These are phyloP conservation scores for Tachypleus tridentatus DNA, from an alignment of 1,140 invertebrate genomes.

Conservation along the genomic window DNA sequence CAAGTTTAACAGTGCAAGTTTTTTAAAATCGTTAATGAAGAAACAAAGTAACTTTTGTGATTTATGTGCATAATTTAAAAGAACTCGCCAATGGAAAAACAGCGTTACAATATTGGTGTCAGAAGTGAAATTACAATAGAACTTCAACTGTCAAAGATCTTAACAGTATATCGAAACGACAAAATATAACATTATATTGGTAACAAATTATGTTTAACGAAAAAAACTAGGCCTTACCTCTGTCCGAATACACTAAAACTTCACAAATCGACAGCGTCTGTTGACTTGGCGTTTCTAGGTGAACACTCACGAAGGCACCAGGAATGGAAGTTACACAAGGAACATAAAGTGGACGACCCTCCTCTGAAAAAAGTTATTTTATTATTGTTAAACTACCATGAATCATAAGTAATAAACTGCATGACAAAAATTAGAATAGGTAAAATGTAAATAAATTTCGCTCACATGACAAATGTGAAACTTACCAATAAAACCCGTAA, in stretches of 20 bases:
- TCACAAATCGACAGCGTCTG: conserved; percentile 78
- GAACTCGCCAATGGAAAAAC: too few relatives aligned
- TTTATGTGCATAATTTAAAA: too few relatives aligned
- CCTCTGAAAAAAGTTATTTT: conserved; percentile 44
- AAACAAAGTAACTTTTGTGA: too few relatives aligned
- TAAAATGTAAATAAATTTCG: too few relatives aligned
- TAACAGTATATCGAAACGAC: too few relatives aligned
- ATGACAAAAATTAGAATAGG: too few relatives aligned
- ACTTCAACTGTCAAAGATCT: too few relatives aligned
- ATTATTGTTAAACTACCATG: too few relatives aligned
- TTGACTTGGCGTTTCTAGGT: conserved; percentile 56
- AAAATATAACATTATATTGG: background rate
- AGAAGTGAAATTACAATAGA: too few relatives aligned
- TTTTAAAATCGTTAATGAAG: too few relatives aligned
- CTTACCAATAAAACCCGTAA: conserved; percentile 35
- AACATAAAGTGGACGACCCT: conserved; percentile 78
- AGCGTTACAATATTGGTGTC: too few relatives aligned
- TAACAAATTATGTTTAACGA: background rate
- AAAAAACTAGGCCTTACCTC: conserved; percentile 38
- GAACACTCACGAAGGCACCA: conserved; percentile 84
- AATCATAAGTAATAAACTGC: too few relatives aligned
- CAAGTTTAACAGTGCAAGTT: background rate
- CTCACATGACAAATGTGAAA: background rate
- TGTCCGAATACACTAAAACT: conserved; percentile 88
- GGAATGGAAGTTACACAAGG: conserved; percentile 92